phyloP scores from a whole-genome alignment of 2,113 vertebrate genomes.

The Microtus ochrogaster region DNA sequence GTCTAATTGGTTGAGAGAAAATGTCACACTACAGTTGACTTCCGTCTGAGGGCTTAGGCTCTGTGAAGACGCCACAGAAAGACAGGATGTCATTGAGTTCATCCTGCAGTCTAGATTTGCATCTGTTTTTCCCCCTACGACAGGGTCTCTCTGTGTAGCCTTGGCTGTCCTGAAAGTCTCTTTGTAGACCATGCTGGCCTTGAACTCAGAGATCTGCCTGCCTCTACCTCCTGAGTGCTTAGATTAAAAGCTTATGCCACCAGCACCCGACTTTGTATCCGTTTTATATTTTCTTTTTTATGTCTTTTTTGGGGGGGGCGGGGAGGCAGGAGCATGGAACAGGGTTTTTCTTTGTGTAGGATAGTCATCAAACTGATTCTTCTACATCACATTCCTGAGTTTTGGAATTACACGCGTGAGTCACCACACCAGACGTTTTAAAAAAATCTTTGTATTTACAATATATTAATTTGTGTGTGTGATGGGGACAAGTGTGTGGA shows the following conservation, averaged over 20 bases:
- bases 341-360: neutral
- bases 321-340: neutral
- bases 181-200: neutral
- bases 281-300: neutral
- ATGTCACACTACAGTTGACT: neutral
- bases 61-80: neutral
- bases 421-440: neutral
- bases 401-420: neutral
- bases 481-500: neutral
- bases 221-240: neutral
- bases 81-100: neutral
- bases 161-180: neutral
- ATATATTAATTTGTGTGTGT: neutral
- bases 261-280: neutral
- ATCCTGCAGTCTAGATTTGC: neutral
- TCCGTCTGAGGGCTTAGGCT: neutral
- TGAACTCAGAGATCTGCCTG: neutral
- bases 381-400: neutral
- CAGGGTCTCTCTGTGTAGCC: neutral
- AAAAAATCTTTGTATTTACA: neutral
- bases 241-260: neutral
- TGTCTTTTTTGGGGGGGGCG: neutral
- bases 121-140: neutral
- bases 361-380: neutral
- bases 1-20: conserved; percentile 18